These are phyloP conservation scores for Taenioides sp. DNA, from an alignment of 2,797 vertebrate species.

Conservation along the genomic window DNA sequence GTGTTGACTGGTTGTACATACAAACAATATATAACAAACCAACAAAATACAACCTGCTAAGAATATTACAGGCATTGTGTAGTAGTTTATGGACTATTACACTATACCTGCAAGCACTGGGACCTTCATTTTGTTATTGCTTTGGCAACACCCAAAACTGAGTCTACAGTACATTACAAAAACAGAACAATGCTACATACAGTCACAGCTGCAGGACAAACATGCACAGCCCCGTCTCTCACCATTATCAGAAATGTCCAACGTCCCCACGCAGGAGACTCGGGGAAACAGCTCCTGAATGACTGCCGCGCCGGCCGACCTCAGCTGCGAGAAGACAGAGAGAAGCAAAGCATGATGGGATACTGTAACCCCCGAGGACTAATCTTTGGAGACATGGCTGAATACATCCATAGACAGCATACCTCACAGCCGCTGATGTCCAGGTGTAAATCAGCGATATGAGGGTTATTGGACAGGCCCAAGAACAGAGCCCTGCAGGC, in stretches of 20 bases:
- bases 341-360: conserved; percentile 33
- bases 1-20: too few species aligned
- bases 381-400: conserved; percentile 34
- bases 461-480: conserved; percentile 89
- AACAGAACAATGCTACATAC: background rate
- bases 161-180: background rate
- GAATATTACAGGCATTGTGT: too few species aligned
- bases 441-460: conserved; percentile 88
- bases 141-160: background rate
- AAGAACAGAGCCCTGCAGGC: conserved; percentile 85
- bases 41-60: background rate
- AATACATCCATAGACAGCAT: conserved; percentile 37
- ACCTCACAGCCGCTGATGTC: conserved; percentile 93
- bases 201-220: background rate
- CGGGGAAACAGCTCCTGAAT: conserved; percentile 87
- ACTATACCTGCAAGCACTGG: background rate
- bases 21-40: too few species aligned
- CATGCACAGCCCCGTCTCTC: conserved; percentile 24
- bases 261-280: conserved; percentile 83
- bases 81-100: background rate
- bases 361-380: conserved; percentile 15
- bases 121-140: background rate
- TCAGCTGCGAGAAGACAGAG: conserved; percentile 75
- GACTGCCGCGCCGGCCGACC: conserved; percentile 86
- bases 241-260: conserved; percentile 93